A percentile compares a stretch with the other conserved stretches of the same genome.
These are phyloP conservation scores for Bombylius major DNA, from an alignment of 2,888 invertebrate genomes.

Conservation along the genomic window DNA sequence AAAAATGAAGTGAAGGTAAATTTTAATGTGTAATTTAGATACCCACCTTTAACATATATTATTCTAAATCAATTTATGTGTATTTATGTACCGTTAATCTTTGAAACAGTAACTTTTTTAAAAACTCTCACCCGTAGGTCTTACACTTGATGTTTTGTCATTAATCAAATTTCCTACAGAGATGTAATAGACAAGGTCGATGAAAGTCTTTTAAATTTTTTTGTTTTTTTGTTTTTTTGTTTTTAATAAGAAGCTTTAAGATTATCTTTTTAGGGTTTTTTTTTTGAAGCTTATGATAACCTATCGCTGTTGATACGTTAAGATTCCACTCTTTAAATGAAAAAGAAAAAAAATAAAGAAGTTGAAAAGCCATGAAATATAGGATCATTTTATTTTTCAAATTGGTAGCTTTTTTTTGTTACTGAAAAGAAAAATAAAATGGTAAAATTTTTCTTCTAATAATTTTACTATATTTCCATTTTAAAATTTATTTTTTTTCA, in stretches of 20 bases:
- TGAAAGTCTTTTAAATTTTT: not conserved
- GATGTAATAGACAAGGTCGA: constrained; percentile 1
- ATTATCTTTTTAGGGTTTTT: not conserved
- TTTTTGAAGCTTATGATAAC: not conserved
- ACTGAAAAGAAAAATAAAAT: no score
- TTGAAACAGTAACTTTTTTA: not conserved
- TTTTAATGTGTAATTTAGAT: not conserved
- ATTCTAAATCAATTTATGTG: no score
- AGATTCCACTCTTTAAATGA: not conserved
- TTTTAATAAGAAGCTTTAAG: not conserved
- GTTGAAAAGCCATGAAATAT: not conserved
- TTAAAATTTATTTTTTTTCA: no score
- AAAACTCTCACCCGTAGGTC: constrained; percentile 6
- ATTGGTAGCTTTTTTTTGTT: no score
- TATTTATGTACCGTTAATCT: constrained; percentile 6
- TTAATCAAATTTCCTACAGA: constrained; percentile 2
- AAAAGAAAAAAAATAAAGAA: not conserved
- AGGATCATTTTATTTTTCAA: no score
- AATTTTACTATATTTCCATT: no score
- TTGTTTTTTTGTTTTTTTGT: not conserved
- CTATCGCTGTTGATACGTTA: not conserved
- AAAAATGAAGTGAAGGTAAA: no score
- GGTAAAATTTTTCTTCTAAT: no score
- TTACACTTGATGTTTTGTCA: not conserved
- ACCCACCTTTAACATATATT: not conserved